A percentile compares a stretch with the other conserved stretches of the same genome.
Conservation (phyloP, 1,140 invertebrate genomes). For the Musca domestica region DNA sequence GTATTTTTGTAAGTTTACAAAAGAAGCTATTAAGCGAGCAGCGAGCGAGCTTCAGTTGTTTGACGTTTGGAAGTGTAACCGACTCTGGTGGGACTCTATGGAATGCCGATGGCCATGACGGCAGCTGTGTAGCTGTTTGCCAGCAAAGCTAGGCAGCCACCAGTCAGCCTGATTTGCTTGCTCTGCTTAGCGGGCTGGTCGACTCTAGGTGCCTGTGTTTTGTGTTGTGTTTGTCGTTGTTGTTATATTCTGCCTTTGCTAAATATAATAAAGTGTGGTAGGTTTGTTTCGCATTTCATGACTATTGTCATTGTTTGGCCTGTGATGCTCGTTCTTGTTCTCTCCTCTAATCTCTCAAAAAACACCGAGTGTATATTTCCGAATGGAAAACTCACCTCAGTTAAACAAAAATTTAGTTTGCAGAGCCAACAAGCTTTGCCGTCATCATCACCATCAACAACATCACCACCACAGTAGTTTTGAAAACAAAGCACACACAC, state of each 20-base stretch:
- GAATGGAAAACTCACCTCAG: conserved; percentile 13
- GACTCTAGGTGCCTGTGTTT: not conserved
- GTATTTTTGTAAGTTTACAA: too few species aligned
- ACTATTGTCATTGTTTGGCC: not conserved
- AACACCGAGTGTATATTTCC: too few species aligned
- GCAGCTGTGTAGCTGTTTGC: conserved; percentile 14
- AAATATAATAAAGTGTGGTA: conserved; percentile 21
- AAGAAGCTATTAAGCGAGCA: conserved; percentile 4
- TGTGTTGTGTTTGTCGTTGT: not conserved
- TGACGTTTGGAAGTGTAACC: conserved; percentile 21
- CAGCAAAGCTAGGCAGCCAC: not conserved
- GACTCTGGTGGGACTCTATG: conserved; percentile 2
- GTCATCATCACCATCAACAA: not conserved
- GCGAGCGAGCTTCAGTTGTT: conserved; percentile 17
- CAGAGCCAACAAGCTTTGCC: not conserved
- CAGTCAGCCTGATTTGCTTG: too few species aligned
- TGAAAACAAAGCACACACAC: not conserved
- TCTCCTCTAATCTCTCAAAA: not conserved
- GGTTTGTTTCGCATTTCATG: not conserved
- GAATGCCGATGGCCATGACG: conserved; percentile 21
- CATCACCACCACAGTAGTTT: conserved; percentile 5
- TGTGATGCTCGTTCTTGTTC: not conserved
- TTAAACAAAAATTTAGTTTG: not conserved
- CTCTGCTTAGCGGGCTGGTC: not conserved
- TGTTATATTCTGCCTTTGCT: too few species aligned